Conservation (phyloP, 2,797 vertebrate genomes). For the Cyprinodon diabolis region DNA sequence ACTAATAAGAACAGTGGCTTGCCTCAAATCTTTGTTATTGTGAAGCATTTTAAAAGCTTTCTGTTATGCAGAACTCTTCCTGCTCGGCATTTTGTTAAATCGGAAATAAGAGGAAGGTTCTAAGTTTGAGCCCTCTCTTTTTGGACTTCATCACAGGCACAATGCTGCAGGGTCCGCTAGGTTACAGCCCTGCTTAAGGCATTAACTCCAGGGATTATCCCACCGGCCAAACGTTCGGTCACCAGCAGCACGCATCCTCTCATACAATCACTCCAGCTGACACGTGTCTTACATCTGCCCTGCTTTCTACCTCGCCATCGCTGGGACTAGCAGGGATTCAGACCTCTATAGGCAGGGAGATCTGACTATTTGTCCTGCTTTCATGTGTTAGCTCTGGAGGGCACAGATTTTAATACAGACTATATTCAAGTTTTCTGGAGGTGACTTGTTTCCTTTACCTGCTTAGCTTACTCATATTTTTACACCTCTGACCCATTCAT, state of each 20-base stretch:
- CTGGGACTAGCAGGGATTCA: conserved; percentile 10
- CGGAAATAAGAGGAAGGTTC: neutral
- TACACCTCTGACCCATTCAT: neutral
- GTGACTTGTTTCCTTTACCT: neutral
- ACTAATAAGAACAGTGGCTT: neutral
- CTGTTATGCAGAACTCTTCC: neutral
- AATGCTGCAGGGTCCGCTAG: conserved; percentile 48
- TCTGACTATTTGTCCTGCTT: conserved; percentile 9
- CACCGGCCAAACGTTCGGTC: conserved; percentile 35
- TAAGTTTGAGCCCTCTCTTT: conserved; percentile 1
- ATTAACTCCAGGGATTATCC: conserved; percentile 69
- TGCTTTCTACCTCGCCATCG: conserved; percentile 25
- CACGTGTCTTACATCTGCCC: conserved; percentile 55
- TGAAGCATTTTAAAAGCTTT: neutral
- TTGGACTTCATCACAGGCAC: conserved; percentile 21
- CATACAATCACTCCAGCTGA: conserved; percentile 41
- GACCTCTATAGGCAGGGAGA: conserved; percentile 10
- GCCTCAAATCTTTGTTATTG: neutral
- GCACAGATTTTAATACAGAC: neutral
- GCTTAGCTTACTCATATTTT: neutral
- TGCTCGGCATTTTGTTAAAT: neutral
- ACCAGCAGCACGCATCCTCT: conserved; percentile 47
- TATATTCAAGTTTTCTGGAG: neutral
- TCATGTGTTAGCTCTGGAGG: neutral
- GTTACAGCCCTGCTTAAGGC: conserved; percentile 65